Evolutionary conservation across 2,797 vertebrate species (phyloP).

Genomic region (Ctenopoma multispine): DNA sequence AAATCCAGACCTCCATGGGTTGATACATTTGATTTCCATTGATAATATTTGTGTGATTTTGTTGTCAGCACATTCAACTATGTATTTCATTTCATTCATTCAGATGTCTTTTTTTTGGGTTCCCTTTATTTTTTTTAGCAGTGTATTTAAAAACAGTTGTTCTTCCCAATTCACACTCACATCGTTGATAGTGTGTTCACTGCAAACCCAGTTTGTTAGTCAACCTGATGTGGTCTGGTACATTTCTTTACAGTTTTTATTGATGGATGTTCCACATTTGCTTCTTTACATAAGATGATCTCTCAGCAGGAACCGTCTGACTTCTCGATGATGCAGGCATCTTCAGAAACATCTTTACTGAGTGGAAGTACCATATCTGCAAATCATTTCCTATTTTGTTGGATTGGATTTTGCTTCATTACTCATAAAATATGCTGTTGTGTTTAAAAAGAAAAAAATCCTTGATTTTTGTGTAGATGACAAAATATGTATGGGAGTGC

Average conservation of each 20-base stretch:
- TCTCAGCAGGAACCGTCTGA: conserved; percentile 38
- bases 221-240: conserved; percentile 1
- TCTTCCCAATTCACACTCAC: conserved; percentile 6
- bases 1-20: no score
- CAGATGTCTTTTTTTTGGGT: no score
- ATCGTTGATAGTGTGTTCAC: not conserved
- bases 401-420: not conserved
- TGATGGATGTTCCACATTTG: conserved; percentile 51
- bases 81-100: no score
- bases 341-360: conserved; percentile 1
- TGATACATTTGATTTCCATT: no score
- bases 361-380: not conserved
- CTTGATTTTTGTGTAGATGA: not conserved
- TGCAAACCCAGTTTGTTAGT: not conserved
- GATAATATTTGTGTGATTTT: no score
- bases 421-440: conserved; percentile 12
- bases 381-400: not conserved
- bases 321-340: conserved; percentile 3
- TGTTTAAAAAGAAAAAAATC: not conserved
- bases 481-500: not conserved
- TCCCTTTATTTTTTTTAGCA: no score
- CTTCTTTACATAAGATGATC: conserved; percentile 42
- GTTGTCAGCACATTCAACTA: no score
- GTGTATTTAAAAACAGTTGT: no score
- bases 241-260: conserved; percentile 19